Evolutionary conservation across 2,888 invertebrate genomes (phyloP).

Genomic region (Prostheceraeus crozeri): DNA sequence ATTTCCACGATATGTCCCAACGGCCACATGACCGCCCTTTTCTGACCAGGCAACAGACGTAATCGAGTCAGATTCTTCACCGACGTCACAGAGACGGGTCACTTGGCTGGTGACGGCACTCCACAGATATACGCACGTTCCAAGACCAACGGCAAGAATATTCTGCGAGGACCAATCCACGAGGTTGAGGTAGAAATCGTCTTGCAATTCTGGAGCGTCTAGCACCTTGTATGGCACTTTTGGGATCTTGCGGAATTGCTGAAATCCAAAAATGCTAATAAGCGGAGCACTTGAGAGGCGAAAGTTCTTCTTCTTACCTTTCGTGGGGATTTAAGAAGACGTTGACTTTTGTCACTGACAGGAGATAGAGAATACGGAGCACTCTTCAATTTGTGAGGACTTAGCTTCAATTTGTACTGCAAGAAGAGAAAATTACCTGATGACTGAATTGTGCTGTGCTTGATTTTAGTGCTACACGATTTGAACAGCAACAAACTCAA

Average conservation of each 20-base stretch:
- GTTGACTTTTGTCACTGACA: slow-evolving; percentile 86
- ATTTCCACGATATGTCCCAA: slow-evolving; percentile 91
- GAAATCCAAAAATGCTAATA: slow-evolving; percentile 39
- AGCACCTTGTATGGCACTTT: slow-evolving; percentile 95
- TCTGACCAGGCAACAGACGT: slow-evolving; percentile 99
- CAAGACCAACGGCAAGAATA: slow-evolving; percentile 90
- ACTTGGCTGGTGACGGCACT: slow-evolving; percentile 97
- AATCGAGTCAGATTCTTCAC: slow-evolving; percentile 83
- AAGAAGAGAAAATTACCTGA: slow-evolving; percentile 38
- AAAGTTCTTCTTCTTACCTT: slow-evolving; percentile 60
- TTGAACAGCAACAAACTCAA: no score
- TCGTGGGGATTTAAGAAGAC: slow-evolving; percentile 80
- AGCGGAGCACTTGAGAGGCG: not conserved
- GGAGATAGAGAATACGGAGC: slow-evolving; percentile 87
- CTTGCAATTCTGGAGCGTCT: slow-evolving; percentile 90
- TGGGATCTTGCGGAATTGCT: slow-evolving; percentile 91
- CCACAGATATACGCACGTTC: slow-evolving; percentile 96
- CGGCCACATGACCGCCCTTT: slow-evolving; percentile 86
- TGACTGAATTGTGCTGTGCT: no score
- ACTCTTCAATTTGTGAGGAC: slow-evolving; percentile 56
- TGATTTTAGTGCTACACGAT: no score
- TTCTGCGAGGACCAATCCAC: slow-evolving; percentile 99
- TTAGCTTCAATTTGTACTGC: slow-evolving; percentile 52
- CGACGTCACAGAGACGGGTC: slow-evolving; percentile 85
- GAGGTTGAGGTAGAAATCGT: slow-evolving; percentile 95